phyloP scores from a whole-genome alignment of 1,140 invertebrate genomes.

The Argopecten irradians region DNA sequence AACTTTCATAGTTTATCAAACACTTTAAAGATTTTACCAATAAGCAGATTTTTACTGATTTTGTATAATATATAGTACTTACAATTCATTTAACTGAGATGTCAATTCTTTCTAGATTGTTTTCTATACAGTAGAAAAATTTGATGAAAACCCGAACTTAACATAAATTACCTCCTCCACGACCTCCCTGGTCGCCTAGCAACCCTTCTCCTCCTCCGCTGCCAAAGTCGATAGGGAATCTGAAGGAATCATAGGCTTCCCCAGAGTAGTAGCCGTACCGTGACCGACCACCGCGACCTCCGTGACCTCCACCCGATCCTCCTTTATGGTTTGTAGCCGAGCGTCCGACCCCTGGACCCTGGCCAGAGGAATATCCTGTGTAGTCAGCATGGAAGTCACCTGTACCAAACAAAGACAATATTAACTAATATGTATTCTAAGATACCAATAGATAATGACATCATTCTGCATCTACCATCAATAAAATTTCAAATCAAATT shows the following conservation, averaged over 20 bases:
- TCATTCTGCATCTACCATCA: too few species aligned
- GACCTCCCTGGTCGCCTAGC: conserved; percentile 54
- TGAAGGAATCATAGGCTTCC: conserved; percentile 63
- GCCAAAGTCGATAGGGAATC: conserved; percentile 56
- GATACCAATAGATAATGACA: too few species aligned
- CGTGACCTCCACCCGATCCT: conserved; percentile 66
- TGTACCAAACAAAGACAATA: conserved; percentile 38
- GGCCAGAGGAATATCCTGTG: conserved; percentile 55
- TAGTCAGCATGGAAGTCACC: conserved; percentile 68
- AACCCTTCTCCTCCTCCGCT: conserved; percentile 61
- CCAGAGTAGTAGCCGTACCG: conserved; percentile 60
- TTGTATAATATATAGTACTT: too few species aligned
- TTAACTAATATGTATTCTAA: neutral
- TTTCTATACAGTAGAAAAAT: too few species aligned
- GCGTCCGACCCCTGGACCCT: conserved; percentile 59
- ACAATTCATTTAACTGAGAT: too few species aligned
- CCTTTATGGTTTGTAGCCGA: conserved; percentile 46
- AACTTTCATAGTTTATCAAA: too few species aligned
- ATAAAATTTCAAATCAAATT: too few species aligned
- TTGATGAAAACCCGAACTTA: too few species aligned
- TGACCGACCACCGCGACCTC: conserved; percentile 64
- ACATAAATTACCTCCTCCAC: conserved; percentile 63
- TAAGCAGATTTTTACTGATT: too few species aligned
- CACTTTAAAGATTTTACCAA: too few species aligned
- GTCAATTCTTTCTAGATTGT: too few species aligned